Evolutionary conservation across 2,113 vertebrate species (phyloP), one percentile per base, ranked within the genome.

Genomic region (Stomatorhinus ivindoensis): DNA sequence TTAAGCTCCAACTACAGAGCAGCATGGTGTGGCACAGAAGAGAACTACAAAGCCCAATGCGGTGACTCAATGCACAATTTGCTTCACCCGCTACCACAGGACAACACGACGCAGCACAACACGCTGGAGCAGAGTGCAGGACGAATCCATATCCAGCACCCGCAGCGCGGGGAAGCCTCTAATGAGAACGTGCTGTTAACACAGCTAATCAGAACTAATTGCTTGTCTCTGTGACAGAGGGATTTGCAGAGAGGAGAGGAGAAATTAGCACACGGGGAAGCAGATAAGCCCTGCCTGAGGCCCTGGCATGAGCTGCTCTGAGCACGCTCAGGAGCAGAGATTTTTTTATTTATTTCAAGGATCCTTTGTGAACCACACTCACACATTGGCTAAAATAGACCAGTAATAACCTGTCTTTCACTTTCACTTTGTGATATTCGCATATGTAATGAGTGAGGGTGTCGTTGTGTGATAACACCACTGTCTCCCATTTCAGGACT

Each of bases 121-220:
- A 46, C 39, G 35, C 53, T 58, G 35, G 84, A 89, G 80, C 47
- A 17, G 44, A 15, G 13, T 73, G 44, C 44, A n/a, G 87, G 61
- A 73, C 48, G 89, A 84, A 87, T 89, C 58, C 89, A 48, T 13
- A 11, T 35, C 61, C 50, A 73, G 19, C 89, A 46, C 51, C 44
- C 9, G 58, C 86, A 84, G n/a, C 61, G 42, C 42, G 76, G 27
- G 51, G 51, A 27, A 65, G 55, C 85, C 86, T 88, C 76, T 80
- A 86, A 50, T 50, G 44, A 86, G 83, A 86, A 10, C 83, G 44
- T 21, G 47, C 87, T 88, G 90, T 90, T 91, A 89, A 89, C 83
- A 80, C 88, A 89, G 89, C 90, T 94, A 92, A 92, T 94, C 91
- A 92, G 90, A 92, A 90, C 27, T 94, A 93, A 94, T 94, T 92